These are phyloP conservation scores for Apantesis nais DNA, from an alignment of 2,888 invertebrate species.

Conservation along the genomic window DNA sequence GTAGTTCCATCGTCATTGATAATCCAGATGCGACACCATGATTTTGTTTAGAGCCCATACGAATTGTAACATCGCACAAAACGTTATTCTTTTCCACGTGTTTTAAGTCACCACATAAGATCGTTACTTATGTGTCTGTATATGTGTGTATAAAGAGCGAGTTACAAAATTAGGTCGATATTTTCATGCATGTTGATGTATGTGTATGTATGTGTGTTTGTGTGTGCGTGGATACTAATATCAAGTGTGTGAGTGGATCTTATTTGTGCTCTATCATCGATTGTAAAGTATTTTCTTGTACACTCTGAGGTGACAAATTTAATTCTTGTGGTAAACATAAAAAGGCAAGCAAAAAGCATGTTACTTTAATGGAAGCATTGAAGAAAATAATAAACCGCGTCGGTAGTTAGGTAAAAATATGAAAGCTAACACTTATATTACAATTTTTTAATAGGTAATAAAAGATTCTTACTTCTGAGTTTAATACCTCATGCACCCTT, in stretches of 20 bases:
- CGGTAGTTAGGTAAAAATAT: background rate
- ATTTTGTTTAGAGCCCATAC: too few species aligned
- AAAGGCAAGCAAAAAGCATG: background rate
- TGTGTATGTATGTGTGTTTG: background rate
- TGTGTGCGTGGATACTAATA: background rate
- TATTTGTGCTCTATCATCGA: background rate
- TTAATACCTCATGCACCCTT: too few species aligned
- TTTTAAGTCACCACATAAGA: too few species aligned
- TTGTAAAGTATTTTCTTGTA: background rate
- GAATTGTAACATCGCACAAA: too few species aligned
- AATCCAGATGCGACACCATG: too few species aligned
- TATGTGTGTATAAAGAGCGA: background rate
- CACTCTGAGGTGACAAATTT: constrained; percentile 18
- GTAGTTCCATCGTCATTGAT: background rate
- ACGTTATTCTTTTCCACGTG: background rate
- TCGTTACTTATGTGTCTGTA: background rate
- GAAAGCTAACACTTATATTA: background rate
- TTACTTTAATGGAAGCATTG: background rate
- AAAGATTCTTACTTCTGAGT: background rate
- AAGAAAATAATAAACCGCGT: background rate
- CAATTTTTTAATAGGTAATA: background rate
- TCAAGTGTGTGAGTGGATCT: background rate
- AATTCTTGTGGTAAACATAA: background rate
- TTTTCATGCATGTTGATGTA: background rate
- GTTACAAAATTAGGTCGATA: background rate